Conservation (phyloP, 2,797 vertebrate genomes). For the Enoplosus armatus region DNA sequence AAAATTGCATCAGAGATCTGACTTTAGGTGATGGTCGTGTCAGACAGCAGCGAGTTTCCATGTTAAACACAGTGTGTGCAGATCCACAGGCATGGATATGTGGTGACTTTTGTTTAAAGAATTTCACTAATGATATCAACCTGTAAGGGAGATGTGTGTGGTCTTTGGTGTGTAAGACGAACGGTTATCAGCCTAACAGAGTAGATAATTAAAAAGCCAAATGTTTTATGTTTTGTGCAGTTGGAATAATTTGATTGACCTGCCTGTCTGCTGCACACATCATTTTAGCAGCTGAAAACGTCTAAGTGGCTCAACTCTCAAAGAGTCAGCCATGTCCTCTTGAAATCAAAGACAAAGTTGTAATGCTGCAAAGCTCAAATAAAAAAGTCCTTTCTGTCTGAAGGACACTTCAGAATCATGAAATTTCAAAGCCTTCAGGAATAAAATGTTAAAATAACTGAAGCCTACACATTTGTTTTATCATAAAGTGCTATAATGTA, state of each 20-base stretch:
- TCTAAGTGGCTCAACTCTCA: constrained; percentile 17
- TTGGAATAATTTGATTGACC: constrained; percentile 50
- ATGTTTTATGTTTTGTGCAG: constrained; percentile 35
- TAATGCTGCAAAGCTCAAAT: constrained; percentile 26
- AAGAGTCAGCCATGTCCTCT: constrained; percentile 21
- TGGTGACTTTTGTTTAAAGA: constrained; percentile 9
- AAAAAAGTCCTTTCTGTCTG: constrained; percentile 13
- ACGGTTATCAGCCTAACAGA: constrained; percentile 49
- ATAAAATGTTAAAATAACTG: constrained; percentile 14
- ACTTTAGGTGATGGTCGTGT: constrained; percentile 30
- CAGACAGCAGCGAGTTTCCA: constrained; percentile 15
- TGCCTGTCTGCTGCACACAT: constrained; percentile 15
- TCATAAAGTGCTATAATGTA: constrained; percentile 8
- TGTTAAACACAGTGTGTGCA: constrained; percentile 13
- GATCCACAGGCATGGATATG: not conserved
- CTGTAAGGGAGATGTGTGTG: not conserved
- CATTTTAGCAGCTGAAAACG: constrained; percentile 28
- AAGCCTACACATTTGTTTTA: constrained; percentile 30
- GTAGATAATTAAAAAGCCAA: constrained; percentile 63
- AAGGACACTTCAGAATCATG: constrained; percentile 43
- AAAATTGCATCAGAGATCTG: constrained; percentile 36
- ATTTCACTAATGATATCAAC: constrained; percentile 4
- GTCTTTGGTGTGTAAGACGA: constrained; percentile 3
- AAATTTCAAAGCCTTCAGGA: constrained; percentile 21
- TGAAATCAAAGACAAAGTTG: constrained; percentile 41